Evolutionary conservation across 2,888 invertebrate species (phyloP).

Genomic region (Eubasilissa splendida): DNA sequence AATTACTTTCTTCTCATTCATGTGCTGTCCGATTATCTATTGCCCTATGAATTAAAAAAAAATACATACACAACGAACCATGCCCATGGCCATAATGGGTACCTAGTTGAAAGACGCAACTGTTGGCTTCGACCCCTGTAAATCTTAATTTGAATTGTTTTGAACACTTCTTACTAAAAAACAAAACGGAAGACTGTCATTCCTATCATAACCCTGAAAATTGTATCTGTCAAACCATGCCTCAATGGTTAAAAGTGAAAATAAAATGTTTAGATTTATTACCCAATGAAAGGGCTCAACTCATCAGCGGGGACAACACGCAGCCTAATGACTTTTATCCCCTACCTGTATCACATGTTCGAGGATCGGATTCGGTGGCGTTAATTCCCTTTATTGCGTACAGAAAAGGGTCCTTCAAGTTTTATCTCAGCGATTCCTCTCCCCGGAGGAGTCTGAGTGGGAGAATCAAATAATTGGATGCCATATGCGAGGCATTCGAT

Average conservation of each 20-base stretch:
- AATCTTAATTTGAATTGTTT: no score
- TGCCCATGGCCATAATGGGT: no score
- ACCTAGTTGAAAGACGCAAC: no score
- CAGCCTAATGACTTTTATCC: conserved; percentile 46
- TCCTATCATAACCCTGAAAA: no score
- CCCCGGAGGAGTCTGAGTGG: conserved; percentile 13
- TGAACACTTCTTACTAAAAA: no score
- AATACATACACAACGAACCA: no score
- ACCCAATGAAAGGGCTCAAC: conserved; percentile 23
- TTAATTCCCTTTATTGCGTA: conserved; percentile 57
- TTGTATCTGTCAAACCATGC: no score
- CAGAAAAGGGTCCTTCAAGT: conserved; percentile 50
- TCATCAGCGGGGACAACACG: conserved; percentile 40
- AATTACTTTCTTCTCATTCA: no score
- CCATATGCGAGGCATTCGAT: conserved; percentile 45
- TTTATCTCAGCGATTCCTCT: conserved; percentile 52
- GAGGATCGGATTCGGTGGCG: conserved; percentile 54
- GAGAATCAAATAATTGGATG: conserved; percentile 55
- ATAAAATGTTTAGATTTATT: conserved; percentile 21
- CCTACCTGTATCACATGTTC: conserved; percentile 52
- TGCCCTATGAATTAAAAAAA: no score
- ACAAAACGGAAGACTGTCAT: no score
- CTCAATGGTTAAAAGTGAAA: conserved; percentile 18
- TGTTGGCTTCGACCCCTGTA: no score
- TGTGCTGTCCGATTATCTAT: no score